Conservation (phyloP, 2,797 vertebrate genomes). For the Rhinella marina region DNA sequence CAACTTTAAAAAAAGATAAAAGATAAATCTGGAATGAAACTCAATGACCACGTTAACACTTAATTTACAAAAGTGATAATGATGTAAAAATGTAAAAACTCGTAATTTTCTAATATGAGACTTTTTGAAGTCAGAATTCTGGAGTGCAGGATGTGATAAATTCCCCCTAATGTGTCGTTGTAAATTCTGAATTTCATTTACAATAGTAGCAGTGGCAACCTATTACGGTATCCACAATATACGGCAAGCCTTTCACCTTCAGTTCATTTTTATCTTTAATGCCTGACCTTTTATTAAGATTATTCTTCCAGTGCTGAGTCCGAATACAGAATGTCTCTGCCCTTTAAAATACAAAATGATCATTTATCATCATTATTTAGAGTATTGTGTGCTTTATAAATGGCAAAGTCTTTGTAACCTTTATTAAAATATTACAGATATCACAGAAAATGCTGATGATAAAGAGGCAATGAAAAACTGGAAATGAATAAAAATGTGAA, state of each 20-base stretch:
- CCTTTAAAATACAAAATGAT: conserved; percentile 23
- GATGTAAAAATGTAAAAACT: too few species aligned
- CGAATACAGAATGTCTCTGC: neutral
- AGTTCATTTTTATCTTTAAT: neutral
- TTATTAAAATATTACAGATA: conserved; percentile 6
- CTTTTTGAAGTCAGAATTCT: too few species aligned
- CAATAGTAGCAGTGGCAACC: neutral
- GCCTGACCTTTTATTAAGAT: conserved; percentile 1
- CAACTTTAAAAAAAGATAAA: too few species aligned
- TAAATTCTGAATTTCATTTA: neutral
- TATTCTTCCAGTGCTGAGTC: neutral
- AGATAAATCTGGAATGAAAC: too few species aligned
- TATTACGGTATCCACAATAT: neutral
- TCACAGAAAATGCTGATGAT: neutral
- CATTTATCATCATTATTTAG: conserved; percentile 16
- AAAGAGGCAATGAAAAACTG: neutral
- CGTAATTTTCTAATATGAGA: too few species aligned
- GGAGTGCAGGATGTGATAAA: too few species aligned
- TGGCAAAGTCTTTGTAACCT: neutral
- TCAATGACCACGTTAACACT: too few species aligned
- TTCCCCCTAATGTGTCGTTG: too few species aligned
- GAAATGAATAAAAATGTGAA: neutral
- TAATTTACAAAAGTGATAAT: too few species aligned
- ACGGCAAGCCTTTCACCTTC: neutral
- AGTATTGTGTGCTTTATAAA: neutral